Evolutionary conservation across 2,888 invertebrate species (phyloP), one percentile per base, ranked within the genome.

Genomic region (Pseudolycoriella hygida): DNA sequence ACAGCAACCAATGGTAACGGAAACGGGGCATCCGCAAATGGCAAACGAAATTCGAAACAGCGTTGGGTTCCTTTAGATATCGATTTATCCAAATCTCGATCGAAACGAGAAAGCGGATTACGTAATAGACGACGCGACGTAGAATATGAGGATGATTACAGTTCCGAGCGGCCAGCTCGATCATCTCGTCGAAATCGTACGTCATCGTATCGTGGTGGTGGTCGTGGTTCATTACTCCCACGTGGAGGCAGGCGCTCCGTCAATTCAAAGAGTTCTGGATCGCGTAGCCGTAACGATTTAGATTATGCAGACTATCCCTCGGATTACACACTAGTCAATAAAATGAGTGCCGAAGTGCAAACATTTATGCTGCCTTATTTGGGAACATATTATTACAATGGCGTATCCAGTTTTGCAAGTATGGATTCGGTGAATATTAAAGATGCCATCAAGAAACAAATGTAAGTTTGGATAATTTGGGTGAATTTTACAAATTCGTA

Each of bases 11-110:
- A 44, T 30, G 69, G 70, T 50, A 64, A 62, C 47, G 50, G 50
- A 17, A 51, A 47, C 45, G 48, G 42, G 11, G 25, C 47, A 25
- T 31, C 43, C 3, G 38, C 46, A 40, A 37, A 47, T 18, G 38
- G 6, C 32, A 44, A 40, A 34, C 34, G 34, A 14, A 34, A 14
- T 34, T 34, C 34, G 15, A 65, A 64, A 56, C 87, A 87, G 64
- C 92, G 88, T 63, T 93, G 93, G 93, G 80, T 89, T 47, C 92
- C 90, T 0, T 67, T 93, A 48, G 87, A 87, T 56, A 86, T 93
- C 50, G 88, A 90, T 57, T 70, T 84, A 55, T 56, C 62, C 52
- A 76, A 80, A 47, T 80, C 71, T 47, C 66, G 71, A 48, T 68
- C 70, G 25, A 25, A 25, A 25, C 25, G 25, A 40, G 64, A 57